phyloP scores from a whole-genome alignment of 2,797 vertebrate genomes.

The Merluccius polli region DNA sequence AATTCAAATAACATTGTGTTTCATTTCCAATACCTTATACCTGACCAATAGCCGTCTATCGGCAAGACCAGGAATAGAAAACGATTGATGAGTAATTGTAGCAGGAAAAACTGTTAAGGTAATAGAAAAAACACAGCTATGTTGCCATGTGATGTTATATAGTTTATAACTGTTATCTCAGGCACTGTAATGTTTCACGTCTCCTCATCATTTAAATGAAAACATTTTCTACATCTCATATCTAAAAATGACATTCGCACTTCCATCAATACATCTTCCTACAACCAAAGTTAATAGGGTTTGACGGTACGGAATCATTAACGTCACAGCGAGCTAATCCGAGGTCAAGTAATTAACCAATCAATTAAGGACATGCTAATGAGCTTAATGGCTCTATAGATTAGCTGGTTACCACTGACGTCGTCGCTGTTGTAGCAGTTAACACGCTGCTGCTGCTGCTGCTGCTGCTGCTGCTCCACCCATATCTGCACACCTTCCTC shows the following conservation, averaged over 20 bases:
- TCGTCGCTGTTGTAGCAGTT: not conserved
- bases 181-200: not conserved
- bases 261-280: no score
- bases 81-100: not conserved
- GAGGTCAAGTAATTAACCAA: not conserved
- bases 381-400: not conserved
- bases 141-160: not conserved
- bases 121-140: not conserved
- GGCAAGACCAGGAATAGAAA: not conserved
- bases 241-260: no score
- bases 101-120: not conserved
- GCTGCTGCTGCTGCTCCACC: no score
- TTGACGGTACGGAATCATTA: not conserved
- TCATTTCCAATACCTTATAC: not conserved
- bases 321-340: not conserved
- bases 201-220: not conserved
- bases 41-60: not conserved
- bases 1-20: not conserved
- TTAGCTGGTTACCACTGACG: not conserved
- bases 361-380: not conserved
- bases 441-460: not conserved
- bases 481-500: no score
- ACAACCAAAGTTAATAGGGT: no score
- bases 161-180: not conserved
- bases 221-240: no score